phyloP scores from a whole-genome alignment of 2,797 vertebrate species.

The Propithecus deckenii region DNA sequence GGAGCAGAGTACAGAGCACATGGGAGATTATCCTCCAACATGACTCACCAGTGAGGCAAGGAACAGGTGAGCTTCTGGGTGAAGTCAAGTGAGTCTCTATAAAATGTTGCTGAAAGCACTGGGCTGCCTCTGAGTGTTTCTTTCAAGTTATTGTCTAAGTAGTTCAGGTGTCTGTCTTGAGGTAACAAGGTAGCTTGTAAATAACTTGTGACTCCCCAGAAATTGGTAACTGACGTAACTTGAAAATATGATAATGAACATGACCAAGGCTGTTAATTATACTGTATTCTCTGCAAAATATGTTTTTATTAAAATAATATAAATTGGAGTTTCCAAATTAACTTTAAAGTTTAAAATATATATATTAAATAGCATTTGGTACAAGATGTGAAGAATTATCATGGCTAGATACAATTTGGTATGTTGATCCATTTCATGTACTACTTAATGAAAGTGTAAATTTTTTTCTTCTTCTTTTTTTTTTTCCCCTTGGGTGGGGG shows the following conservation, averaged over 20 bases:
- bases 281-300: neutral
- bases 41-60: neutral
- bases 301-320: conserved; percentile 10
- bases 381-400: neutral
- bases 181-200: neutral
- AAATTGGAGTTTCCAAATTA: neutral
- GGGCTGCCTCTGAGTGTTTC: neutral
- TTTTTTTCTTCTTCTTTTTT: neutral
- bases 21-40: rapidly evolving
- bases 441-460: neutral
- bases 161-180: neutral
- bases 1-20: rapidly evolving
- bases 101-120: neutral
- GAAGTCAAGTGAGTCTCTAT: neutral
- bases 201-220: neutral
- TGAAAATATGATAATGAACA: neutral
- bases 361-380: neutral
- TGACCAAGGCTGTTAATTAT: neutral
- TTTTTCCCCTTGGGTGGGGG: rapidly evolving
- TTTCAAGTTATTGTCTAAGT: neutral
- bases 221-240: neutral
- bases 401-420: neutral
- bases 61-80: neutral
- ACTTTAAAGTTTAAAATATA: neutral
- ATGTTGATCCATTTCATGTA: neutral